Evolutionary conservation across 2,888 invertebrate genomes (phyloP).

Genomic region (Psylliodes chrysocephalus): DNA sequence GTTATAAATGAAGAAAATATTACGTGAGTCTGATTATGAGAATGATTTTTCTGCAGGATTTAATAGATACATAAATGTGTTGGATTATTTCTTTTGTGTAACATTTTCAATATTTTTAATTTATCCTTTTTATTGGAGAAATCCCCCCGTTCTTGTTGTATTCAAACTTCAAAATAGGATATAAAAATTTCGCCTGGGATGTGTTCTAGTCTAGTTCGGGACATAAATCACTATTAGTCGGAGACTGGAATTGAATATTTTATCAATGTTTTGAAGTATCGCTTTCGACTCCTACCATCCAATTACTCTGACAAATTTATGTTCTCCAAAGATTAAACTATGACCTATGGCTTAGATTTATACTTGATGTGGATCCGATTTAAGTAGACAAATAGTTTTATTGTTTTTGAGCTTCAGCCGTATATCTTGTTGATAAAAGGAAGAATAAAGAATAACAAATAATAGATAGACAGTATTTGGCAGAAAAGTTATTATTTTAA

Average conservation of each 20-base stretch:
- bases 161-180: neutral
- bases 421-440: neutral
- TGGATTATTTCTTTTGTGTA: too few species aligned
- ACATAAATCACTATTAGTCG: slow-evolving; percentile 17
- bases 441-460: too few species aligned
- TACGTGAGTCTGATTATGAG: too few species aligned
- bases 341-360: slow-evolving; percentile 13
- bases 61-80: too few species aligned
- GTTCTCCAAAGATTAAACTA: slow-evolving; percentile 3
- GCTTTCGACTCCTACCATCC: slow-evolving; percentile 4
- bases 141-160: too few species aligned
- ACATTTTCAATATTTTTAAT: too few species aligned
- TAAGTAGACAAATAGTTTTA: slow-evolving; percentile 5
- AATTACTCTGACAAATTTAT: slow-evolving; percentile 27
- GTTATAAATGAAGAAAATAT: too few species aligned
- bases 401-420: neutral
- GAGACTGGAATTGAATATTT: slow-evolving; percentile 25
- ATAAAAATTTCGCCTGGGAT: neutral
- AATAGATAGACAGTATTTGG: too few species aligned
- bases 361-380: slow-evolving; percentile 2
- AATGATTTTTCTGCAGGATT: too few species aligned
- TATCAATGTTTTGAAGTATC: slow-evolving; percentile 23
- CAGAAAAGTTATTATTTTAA: too few species aligned
- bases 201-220: neutral
- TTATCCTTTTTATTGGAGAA: too few species aligned